Percentiles rank a stretch among this genome's conserved stretches.
Evolutionary conservation across 2,113 vertebrate genomes (phyloP).

Genomic region (Phyllostomus discolor): DNA sequence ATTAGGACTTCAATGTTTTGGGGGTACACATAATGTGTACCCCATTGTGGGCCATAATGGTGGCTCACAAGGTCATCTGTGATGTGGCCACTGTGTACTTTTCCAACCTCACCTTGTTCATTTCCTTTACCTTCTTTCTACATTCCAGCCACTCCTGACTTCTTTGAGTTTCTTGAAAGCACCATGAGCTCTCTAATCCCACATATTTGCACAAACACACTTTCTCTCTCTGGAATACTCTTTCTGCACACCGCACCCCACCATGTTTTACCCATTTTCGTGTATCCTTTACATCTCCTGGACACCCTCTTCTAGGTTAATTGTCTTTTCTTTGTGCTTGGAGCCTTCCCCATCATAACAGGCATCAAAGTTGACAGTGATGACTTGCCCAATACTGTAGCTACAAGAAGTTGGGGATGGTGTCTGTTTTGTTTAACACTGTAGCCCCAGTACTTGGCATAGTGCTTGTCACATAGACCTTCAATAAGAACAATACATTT

Average conservation of each 20-base stretch:
- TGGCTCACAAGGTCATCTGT: background rate
- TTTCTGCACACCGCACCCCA: accelerated
- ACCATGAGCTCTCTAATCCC: no score
- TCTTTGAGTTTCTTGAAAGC: background rate
- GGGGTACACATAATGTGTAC: background rate
- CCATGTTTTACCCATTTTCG: background rate
- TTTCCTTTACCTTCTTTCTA: background rate
- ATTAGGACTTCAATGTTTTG: background rate
- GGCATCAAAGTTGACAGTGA: background rate
- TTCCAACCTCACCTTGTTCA: background rate
- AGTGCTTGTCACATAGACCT: background rate
- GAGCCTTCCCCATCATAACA: background rate
- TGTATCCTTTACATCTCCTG: background rate
- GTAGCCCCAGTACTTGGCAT: background rate
- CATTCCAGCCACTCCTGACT: background rate
- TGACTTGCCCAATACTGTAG: background rate
- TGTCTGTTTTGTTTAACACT: background rate
- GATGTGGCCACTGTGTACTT: background rate
- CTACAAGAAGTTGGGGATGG: background rate
- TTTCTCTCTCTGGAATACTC: background rate
- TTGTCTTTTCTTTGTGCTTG: background rate
- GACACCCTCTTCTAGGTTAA: background rate
- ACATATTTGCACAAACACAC: background rate
- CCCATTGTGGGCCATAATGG: background rate
- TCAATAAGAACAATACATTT: background rate